A percentile compares a stretch with the other conserved stretches of the same genome.
phyloP scores from a whole-genome alignment of 2,113 vertebrate species.

The Oxygymnocypris stewartii region DNA sequence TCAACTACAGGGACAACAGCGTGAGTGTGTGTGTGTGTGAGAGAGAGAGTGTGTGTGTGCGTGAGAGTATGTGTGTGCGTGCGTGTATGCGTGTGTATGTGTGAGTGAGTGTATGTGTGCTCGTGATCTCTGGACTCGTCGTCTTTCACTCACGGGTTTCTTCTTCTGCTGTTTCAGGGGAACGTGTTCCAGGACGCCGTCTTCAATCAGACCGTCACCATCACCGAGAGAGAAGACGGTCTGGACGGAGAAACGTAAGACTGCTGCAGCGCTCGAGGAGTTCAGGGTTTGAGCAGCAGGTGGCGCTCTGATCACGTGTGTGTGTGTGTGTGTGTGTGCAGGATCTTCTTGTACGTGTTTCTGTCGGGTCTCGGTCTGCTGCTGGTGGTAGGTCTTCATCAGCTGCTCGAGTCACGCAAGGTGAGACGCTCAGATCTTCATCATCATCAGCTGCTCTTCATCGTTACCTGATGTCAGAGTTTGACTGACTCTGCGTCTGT shows the following conservation, averaged over 20 bases:
- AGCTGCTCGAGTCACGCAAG: slow-evolving; percentile 96
- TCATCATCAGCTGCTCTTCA: background rate
- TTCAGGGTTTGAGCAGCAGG: background rate
- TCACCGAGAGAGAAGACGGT: slow-evolving; percentile 93
- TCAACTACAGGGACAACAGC: slow-evolving; percentile 92
- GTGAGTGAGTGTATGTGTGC: background rate
- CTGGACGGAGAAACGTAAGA: slow-evolving; percentile 97
- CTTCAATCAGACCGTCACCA: slow-evolving; percentile 97
- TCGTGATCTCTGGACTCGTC: background rate
- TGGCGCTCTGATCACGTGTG: background rate
- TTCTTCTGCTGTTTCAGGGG: slow-evolving; percentile 73
- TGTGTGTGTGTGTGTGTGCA: slow-evolving; percentile 56
- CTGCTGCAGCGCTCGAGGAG: no score
- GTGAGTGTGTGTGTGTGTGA: slow-evolving; percentile 68
- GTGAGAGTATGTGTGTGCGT: no score
- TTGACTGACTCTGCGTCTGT: background rate
- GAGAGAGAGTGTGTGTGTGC: no score
- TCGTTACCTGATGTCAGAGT: background rate
- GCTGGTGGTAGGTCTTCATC: slow-evolving; percentile 90
- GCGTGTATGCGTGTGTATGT: no score
- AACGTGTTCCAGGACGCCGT: slow-evolving; percentile 97
- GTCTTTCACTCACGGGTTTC: background rate
- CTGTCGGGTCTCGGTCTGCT: slow-evolving; percentile 92
- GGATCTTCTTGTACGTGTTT: slow-evolving; percentile 98
- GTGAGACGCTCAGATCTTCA: slow-evolving; percentile 64